Conservation (phyloP, 1,140 invertebrate genomes). For the Brachionus paranguensis region DNA sequence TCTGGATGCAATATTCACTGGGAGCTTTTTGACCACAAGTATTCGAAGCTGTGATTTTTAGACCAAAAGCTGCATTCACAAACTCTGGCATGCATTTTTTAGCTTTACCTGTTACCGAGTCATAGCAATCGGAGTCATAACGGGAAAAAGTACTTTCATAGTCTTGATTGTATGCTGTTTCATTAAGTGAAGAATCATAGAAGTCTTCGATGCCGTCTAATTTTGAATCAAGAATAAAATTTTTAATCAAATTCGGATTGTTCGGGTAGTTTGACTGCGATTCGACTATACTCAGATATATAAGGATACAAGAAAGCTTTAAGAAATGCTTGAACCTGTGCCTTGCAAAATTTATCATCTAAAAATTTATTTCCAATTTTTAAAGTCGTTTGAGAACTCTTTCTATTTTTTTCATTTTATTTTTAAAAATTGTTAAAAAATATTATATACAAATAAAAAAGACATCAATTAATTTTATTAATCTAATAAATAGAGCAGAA, state of each 20-base stretch:
- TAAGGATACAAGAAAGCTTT: not conserved
- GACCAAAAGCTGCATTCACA: slow-evolving; percentile 85
- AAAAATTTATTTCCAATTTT: not conserved
- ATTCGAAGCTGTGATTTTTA: slow-evolving; percentile 81
- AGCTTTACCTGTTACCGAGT: slow-evolving; percentile 46
- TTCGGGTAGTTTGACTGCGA: not conserved
- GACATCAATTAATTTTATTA: too few species aligned
- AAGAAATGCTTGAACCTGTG: not conserved
- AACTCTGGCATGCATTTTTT: slow-evolving; percentile 91
- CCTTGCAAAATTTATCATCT: not conserved
- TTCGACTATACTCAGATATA: not conserved
- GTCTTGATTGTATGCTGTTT: not conserved
- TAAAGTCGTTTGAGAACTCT: too few species aligned
- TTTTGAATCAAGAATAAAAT: not conserved
- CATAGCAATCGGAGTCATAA: slow-evolving; percentile 23
- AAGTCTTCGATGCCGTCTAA: not conserved
- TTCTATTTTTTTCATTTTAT: too few species aligned
- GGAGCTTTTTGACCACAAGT: slow-evolving; percentile 68
- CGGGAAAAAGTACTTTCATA: not conserved
- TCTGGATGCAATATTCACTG: slow-evolving; percentile 75
- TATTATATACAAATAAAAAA: too few species aligned
- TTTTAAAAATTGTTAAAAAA: too few species aligned
- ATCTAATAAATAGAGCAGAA: too few species aligned
- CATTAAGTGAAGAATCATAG: not conserved
- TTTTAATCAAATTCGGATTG: not conserved